Conservation (phyloP, 2,797 vertebrate species). For the Gouania willdenowi region DNA sequence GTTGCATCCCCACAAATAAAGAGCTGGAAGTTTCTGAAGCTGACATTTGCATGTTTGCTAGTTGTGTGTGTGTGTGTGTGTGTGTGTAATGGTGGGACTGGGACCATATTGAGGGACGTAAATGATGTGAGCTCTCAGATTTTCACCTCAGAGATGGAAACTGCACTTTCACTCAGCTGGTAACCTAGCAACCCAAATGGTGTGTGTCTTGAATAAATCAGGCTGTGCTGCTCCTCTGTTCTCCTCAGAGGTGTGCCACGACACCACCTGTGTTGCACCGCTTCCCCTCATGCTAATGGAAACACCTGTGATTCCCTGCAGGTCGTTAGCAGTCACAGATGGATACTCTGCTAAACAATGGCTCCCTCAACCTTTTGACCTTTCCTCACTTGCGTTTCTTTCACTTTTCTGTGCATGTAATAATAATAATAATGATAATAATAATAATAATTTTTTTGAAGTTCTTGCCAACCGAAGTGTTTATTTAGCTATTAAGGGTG, state of each 20-base stretch:
- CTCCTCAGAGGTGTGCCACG: constrained; percentile 35
- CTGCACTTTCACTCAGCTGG: constrained; percentile 43
- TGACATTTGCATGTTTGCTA: constrained; percentile 7
- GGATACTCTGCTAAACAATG: too few species aligned
- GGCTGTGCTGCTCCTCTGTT: constrained; percentile 27
- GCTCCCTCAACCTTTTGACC: constrained; percentile 1
- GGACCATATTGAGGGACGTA: constrained; percentile 9
- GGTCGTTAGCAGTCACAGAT: not conserved
- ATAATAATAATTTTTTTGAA: too few species aligned
- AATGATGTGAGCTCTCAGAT: constrained; percentile 32
- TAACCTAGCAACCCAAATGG: constrained; percentile 69
- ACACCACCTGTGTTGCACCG: too few species aligned
- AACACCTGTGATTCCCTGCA: constrained; percentile 4
- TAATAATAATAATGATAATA: too few species aligned
- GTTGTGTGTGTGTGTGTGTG: not conserved
- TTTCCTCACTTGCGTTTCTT: constrained; percentile 1
- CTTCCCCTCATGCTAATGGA: constrained; percentile 1
- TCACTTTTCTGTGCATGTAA: not conserved
- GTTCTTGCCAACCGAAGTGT: too few species aligned
- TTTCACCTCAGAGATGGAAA: constrained; percentile 40
- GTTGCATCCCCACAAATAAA: constrained; percentile 16
- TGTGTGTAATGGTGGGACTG: not conserved
- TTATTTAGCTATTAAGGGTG: too few species aligned
- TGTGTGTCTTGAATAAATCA: constrained; percentile 57
- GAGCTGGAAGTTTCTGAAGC: constrained; percentile 22